Evolutionary conservation across 2,113 vertebrate species (phyloP).

Genomic region (Cynoglossus semilaevis): DNA sequence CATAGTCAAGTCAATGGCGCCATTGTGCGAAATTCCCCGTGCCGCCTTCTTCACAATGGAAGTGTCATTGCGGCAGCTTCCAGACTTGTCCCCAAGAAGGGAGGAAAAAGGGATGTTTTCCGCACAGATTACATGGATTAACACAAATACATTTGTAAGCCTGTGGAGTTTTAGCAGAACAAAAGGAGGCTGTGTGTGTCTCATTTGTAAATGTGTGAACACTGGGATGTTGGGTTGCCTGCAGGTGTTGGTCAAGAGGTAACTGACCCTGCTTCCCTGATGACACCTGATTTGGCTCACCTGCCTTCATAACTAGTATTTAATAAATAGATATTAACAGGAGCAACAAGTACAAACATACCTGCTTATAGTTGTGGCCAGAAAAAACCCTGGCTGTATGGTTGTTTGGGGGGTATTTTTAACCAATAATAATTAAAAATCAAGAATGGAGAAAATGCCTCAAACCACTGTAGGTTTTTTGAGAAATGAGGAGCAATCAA

Average conservation of each 20-base stretch:
- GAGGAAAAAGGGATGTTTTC: conserved; percentile 36
- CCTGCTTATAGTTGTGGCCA: too few relatives aligned
- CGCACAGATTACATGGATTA: conserved; percentile 30
- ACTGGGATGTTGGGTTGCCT: conserved; percentile 20
- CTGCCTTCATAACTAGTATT: conserved; percentile 4
- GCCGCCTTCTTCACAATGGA: conserved; percentile 52
- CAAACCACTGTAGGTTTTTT: too few relatives aligned
- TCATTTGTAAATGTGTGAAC: conserved; percentile 31
- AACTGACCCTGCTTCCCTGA: conserved; percentile 44
- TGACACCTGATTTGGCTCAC: conserved; percentile 19
- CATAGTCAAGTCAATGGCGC: conserved; percentile 60
- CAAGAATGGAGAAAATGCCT: too few relatives aligned
- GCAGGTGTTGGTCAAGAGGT: conserved; percentile 32
- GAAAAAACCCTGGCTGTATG: too few relatives aligned
- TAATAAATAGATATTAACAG: too few relatives aligned
- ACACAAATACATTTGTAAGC: conserved; percentile 29
- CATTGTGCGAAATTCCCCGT: conserved; percentile 52
- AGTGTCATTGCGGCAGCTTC: conserved; percentile 40
- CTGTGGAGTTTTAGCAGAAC: conserved; percentile 2
- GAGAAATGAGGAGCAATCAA: too few relatives aligned
- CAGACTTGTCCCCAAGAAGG: conserved; percentile 7
- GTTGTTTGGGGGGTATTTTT: too few relatives aligned
- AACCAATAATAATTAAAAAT: too few relatives aligned
- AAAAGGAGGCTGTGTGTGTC: conserved; percentile 9
- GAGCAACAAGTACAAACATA: too few relatives aligned